phyloP scores from a whole-genome alignment of 2,113 vertebrate genomes.

The Theristicus caerulescens region DNA sequence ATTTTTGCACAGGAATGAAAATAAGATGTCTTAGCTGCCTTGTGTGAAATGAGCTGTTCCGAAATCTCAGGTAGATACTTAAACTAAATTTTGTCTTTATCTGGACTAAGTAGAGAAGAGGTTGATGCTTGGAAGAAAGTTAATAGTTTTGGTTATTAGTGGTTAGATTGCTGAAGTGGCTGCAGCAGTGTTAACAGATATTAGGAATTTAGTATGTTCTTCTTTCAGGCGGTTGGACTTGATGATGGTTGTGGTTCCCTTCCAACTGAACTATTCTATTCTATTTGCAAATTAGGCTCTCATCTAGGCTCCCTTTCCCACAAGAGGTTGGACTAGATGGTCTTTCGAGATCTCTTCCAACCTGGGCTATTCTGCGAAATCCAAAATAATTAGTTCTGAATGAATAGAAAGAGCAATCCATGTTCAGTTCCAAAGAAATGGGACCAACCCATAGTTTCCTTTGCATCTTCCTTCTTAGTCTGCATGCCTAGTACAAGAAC shows the following conservation, averaged over 20 bases:
- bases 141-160: not conserved
- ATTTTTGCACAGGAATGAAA: not conserved
- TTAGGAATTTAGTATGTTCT: not conserved
- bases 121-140: not conserved
- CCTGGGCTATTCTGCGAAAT: not conserved
- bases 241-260: no score
- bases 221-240: no score
- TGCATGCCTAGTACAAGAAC: not conserved
- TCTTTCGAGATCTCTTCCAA: not conserved
- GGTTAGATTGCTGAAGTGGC: not conserved
- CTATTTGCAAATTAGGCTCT: not conserved
- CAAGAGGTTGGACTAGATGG: not conserved
- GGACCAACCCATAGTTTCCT: not conserved
- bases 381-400: not conserved
- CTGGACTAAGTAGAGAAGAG: not conserved
- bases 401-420: not conserved
- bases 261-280: no score
- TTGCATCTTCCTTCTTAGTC: not conserved
- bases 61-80: not conserved
- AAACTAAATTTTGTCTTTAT: not conserved
- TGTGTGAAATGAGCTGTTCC: not conserved
- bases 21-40: not conserved
- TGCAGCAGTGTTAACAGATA: not conserved
- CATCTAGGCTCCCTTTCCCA: not conserved
- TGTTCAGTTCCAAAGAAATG: not conserved